phyloP scores from a whole-genome alignment of 2,113 vertebrate species.

The Lucifuga dentata region DNA sequence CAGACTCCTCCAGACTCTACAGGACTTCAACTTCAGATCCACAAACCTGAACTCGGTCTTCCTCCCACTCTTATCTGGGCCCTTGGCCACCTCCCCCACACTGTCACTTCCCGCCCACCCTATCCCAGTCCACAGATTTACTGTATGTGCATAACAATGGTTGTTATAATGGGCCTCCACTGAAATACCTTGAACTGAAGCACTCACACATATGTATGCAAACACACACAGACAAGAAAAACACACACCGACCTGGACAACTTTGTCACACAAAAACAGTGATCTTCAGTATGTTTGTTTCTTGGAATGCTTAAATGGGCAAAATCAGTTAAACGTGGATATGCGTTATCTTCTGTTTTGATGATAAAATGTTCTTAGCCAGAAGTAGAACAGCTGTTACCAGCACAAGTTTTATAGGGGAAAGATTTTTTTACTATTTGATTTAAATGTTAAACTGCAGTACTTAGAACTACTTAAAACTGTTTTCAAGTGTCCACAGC shows the following conservation, averaged over 20 bases:
- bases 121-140: constrained; percentile 4
- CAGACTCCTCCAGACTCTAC: constrained; percentile 14
- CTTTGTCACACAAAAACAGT: neutral
- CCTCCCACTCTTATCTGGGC: constrained; percentile 52
- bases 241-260: neutral
- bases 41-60: constrained; percentile 28
- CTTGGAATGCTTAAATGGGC: neutral
- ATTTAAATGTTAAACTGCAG: no score
- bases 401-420: neutral
- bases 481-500: no score
- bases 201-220: neutral
- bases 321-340: neutral
- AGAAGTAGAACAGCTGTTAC: neutral
- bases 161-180: constrained; percentile 4
- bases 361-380: neutral
- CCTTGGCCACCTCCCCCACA: constrained; percentile 55
- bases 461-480: no score
- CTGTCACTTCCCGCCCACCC: constrained; percentile 22
- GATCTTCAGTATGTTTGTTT: neutral
- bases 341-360: neutral
- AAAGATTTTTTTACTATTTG: neutral
- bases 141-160: constrained; percentile 58
- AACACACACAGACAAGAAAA: neutral
- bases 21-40: constrained; percentile 16
- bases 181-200: constrained; percentile 11